Conservation (phyloP, 2,888 invertebrate species). For the Scelioninae gen. 1 region DNA sequence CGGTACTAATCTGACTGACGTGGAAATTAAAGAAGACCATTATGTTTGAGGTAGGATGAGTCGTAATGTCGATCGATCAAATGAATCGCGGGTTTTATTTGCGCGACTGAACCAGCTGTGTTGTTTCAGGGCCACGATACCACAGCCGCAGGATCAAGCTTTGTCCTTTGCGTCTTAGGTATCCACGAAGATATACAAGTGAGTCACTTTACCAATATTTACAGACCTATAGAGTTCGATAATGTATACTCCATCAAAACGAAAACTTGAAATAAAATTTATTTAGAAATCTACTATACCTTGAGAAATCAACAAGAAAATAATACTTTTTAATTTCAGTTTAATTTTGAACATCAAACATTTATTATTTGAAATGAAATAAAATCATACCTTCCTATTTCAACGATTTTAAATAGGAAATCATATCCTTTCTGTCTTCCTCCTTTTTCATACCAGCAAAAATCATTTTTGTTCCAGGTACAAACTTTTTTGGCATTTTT, state of each 20-base stretch:
- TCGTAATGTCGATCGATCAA: constrained; percentile 40
- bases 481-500: constrained; percentile 89
- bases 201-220: too few relatives aligned
- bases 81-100: constrained; percentile 49
- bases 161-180: constrained; percentile 91
- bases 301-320: too few relatives aligned
- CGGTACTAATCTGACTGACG: constrained; percentile 89
- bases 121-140: constrained; percentile 90
- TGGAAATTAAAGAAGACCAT: constrained; percentile 93
- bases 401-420: constrained; percentile 86
- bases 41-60: constrained; percentile 90
- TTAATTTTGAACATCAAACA: not conserved
- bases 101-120: constrained; percentile 44
- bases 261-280: too few relatives aligned
- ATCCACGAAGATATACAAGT: constrained; percentile 89
- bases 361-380: not conserved
- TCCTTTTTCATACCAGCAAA: constrained; percentile 90
- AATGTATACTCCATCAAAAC: too few relatives aligned
- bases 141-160: constrained; percentile 92
- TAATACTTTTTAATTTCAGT: too few relatives aligned
- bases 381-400: constrained; percentile 72
- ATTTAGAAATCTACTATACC: too few relatives aligned
- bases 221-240: too few relatives aligned
- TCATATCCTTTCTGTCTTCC: constrained; percentile 88
- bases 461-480: constrained; percentile 91